Percentiles rank a stretch among this genome's conserved stretches.
Evolutionary conservation across 2,888 invertebrate species (phyloP).

Genomic region (Spodoptera picta): DNA sequence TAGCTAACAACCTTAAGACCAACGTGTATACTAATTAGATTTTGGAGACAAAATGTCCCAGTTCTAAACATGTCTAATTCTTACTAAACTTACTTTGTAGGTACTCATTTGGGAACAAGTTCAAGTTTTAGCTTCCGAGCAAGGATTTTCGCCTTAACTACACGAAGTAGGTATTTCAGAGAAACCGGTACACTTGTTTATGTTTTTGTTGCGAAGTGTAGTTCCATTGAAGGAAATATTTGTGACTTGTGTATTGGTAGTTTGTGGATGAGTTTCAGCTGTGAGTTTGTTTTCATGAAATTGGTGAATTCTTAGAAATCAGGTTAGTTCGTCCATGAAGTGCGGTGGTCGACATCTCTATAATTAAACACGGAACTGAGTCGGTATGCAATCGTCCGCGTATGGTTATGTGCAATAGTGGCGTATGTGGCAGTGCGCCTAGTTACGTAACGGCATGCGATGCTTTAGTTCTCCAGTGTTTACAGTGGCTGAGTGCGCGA

Average conservation of each 20-base stretch:
- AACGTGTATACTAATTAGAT: too few species aligned
- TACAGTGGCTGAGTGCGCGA: slow-evolving; percentile 81
- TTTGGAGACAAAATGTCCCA: too few species aligned
- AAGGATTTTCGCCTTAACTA: slow-evolving; percentile 1
- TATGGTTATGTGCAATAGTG: slow-evolving; percentile 57
- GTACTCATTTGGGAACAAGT: background rate
- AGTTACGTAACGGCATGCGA: slow-evolving; percentile 80
- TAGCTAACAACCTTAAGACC: too few species aligned
- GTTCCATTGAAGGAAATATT: slow-evolving; percentile 10
- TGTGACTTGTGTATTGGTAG: background rate
- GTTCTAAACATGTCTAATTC: too few species aligned
- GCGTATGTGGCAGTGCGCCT: slow-evolving; percentile 55
- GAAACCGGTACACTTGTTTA: slow-evolving; percentile 1
- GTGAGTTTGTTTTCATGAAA: background rate
- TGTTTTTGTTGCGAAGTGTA: slow-evolving; percentile 10
- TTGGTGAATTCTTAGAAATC: slow-evolving; percentile 11
- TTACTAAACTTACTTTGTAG: too few species aligned
- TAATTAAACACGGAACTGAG: slow-evolving; percentile 55
- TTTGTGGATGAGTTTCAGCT: too few species aligned
- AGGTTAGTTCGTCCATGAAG: slow-evolving; percentile 22
- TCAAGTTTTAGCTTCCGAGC: slow-evolving; percentile 17
- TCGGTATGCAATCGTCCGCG: slow-evolving; percentile 48
- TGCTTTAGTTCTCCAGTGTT: slow-evolving; percentile 77
- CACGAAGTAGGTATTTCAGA: background rate
- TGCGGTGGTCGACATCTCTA: slow-evolving; percentile 46